Conservation (phyloP, 2,888 invertebrate species). For the Bibio marci region DNA sequence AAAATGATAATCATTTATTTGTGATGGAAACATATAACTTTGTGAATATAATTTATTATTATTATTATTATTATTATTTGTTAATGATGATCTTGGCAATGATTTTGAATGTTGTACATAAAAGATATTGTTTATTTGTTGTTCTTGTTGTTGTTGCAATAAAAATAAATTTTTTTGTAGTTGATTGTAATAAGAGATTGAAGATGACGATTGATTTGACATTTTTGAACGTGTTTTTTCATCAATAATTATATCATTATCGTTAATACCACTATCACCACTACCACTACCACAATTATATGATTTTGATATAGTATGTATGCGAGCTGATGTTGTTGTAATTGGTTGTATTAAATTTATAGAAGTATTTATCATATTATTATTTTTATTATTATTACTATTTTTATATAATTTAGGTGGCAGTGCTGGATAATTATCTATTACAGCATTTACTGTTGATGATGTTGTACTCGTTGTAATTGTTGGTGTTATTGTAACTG, state of each 20-base stretch:
- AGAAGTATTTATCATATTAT: not conserved
- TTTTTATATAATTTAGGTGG: conserved; percentile 31
- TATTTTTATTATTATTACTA: not conserved
- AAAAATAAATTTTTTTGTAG: too few species aligned
- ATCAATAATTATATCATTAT: conserved; percentile 6
- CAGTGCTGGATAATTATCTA: conserved; percentile 20
- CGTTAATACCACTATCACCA: conserved; percentile 10
- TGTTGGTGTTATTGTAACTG: conserved; percentile 1
- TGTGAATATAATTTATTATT: too few species aligned
- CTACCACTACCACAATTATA: too few species aligned
- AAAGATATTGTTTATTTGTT: too few species aligned
- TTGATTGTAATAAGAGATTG: not conserved
- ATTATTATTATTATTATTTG: too few species aligned
- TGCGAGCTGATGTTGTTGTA: conserved; percentile 8
- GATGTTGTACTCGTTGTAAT: conserved; percentile 8
- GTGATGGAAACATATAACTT: too few species aligned
- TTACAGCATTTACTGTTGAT: conserved; percentile 11
- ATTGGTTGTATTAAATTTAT: not conserved
- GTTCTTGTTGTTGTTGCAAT: not conserved
- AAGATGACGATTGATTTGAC: conserved; percentile 1
- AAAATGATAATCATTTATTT: too few species aligned
- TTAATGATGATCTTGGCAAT: too few species aligned
- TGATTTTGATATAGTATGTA: conserved; percentile 13
- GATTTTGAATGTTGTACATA: conserved; percentile 3
- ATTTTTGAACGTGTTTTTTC: not conserved